Evolutionary conservation across 2,888 invertebrate genomes (phyloP).

Genomic region (Autographa pulchrina): DNA sequence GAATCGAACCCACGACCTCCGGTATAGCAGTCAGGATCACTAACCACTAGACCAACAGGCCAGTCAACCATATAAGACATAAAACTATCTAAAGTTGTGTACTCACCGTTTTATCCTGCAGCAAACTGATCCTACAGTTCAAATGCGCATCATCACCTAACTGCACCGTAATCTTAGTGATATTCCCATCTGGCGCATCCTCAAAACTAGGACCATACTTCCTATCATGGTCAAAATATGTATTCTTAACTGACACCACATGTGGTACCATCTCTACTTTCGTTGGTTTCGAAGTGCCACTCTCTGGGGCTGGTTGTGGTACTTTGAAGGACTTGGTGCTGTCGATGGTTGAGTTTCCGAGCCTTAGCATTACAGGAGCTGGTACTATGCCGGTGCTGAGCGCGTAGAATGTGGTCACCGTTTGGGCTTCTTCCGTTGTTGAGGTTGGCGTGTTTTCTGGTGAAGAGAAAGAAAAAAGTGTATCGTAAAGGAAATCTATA

Average conservation of each 20-base stretch:
- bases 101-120: slow-evolving; percentile 94
- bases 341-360: slow-evolving; percentile 87
- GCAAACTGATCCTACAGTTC: slow-evolving; percentile 93
- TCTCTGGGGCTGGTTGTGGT: slow-evolving; percentile 75
- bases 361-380: slow-evolving; percentile 83
- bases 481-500: too few relatives aligned
- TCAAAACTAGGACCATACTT: slow-evolving; percentile 94
- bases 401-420: slow-evolving; percentile 84
- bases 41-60: too few relatives aligned
- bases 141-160: slow-evolving; percentile 92
- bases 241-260: slow-evolving; percentile 81
- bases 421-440: slow-evolving; percentile 75
- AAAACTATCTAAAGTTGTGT: neutral
- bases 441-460: slow-evolving; percentile 75
- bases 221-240: slow-evolving; percentile 85
- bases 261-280: slow-evolving; percentile 78
- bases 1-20: too few relatives aligned
- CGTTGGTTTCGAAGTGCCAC: slow-evolving; percentile 39
- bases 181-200: slow-evolving; percentile 87
- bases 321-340: slow-evolving; percentile 87
- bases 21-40: too few relatives aligned
- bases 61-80: too few relatives aligned
- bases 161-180: slow-evolving; percentile 93
- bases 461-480: slow-evolving; percentile 19
- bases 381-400: slow-evolving; percentile 81